Base-by-base conservation (phyloP, 1,140 invertebrate species). In the Cotesia vestalis region DNA sequence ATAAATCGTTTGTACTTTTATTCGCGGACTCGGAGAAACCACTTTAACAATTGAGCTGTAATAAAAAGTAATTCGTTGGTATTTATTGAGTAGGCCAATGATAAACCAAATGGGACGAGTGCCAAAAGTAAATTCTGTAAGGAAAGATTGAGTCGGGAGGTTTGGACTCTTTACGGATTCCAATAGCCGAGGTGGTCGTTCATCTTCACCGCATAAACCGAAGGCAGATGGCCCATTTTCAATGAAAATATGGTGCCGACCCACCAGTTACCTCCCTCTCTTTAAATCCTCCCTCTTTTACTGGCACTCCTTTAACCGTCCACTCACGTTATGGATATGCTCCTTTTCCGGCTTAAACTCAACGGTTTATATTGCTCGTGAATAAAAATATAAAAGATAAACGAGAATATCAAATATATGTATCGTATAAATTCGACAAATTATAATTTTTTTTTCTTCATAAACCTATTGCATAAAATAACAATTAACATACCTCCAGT, bases 211-310 rank as follows among this genome's bases (percentile, higher is more conserved):
- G 34, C 12, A 66, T 52, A 72, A 75, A 75, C 62, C 60, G 71
- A 72, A 57, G 67, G 72, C 73, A 75, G 75, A 77, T 81, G 76
- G 78, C 63, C 79, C 74, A 76, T 78, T 81, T 80, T 81, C 73
- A 53, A 60, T 51, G 51, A 71, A 80, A 79, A 78, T 79, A 79
- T 78, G 72, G 75, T 76, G 55, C 62, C 72, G 69, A 74, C 20
- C 53, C 63, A 40, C 57, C 36, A 53, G 40, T 62, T 63, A 68
- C 60, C 36, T 17, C 51, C 35, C 46, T 64, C 14, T 6, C 38
- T 55, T 35, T 46, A 46, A 46, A 46, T 46, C 40, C 40, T 46
- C 40, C 40, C 5, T 46, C 40, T 46, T 46, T 46, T 46, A 46
- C 40, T 11, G 40, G 40, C 40, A 46, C 40, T 46, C 40, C 11